These are phyloP conservation scores for Agrochola lota DNA, from an alignment of 2,888 invertebrate species.

Conservation along the genomic window DNA sequence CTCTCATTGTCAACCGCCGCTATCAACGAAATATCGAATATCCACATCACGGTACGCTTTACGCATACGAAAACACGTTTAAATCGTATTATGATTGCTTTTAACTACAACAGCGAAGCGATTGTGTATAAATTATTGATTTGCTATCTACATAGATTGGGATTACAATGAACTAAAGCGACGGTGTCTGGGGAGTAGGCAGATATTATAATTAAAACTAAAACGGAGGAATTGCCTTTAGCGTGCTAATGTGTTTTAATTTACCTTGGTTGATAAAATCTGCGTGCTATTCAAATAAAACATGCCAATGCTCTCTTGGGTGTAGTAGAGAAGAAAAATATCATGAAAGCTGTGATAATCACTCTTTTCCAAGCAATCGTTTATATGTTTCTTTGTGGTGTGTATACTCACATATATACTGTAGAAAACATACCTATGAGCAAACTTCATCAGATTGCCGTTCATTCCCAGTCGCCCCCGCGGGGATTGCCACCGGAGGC, in stretches of 20 bases:
- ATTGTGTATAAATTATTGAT: slow-evolving; percentile 79
- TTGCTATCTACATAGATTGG: slow-evolving; percentile 75
- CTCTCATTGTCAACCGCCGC: slow-evolving; percentile 78
- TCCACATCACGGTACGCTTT: slow-evolving; percentile 76
- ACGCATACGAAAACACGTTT: slow-evolving; percentile 80
- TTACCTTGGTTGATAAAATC: slow-evolving; percentile 39
- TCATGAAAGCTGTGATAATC: slow-evolving; percentile 10
- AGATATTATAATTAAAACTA: slow-evolving; percentile 45
- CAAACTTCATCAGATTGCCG: too few species aligned
- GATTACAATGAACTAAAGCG: slow-evolving; percentile 57
- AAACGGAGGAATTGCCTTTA: slow-evolving; percentile 41
- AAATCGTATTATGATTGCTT: slow-evolving; percentile 79
- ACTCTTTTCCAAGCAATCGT: neutral
- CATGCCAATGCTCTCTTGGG: slow-evolving; percentile 18
- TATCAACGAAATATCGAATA: slow-evolving; percentile 80
- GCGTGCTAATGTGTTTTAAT: slow-evolving; percentile 48
- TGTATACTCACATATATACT: neutral
- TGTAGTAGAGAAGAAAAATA: slow-evolving; percentile 18
- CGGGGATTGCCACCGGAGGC: too few species aligned
- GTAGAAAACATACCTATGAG: neutral
- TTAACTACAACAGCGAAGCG: slow-evolving; percentile 74
- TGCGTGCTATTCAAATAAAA: slow-evolving; percentile 40
- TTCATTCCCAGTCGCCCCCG: too few species aligned
- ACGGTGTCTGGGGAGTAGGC: slow-evolving; percentile 24
- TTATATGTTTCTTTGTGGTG: neutral